Evolutionary conservation across 2,888 invertebrate genomes (phyloP).

Genomic region (Dynastes hyllus): DNA sequence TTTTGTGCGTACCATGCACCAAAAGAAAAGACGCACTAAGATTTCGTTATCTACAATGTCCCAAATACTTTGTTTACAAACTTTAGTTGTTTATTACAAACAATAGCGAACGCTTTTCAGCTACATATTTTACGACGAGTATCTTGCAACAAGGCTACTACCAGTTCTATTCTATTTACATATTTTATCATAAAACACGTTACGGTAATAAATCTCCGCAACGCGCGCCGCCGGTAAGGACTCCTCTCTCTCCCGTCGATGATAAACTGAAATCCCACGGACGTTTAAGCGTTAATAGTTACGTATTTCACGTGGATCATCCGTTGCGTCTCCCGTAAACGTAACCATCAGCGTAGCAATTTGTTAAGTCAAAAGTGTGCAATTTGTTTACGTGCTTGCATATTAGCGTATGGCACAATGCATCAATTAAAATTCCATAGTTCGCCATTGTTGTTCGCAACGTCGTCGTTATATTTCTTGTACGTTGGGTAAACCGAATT

Average conservation of each 20-base stretch:
- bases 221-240: conserved; percentile 4
- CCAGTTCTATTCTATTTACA: conserved; percentile 25
- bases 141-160: conserved; percentile 21
- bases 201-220: conserved; percentile 22
- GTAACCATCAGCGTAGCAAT: background rate
- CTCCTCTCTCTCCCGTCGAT: background rate
- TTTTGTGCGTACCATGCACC: no score
- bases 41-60: no score
- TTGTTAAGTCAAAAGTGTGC: background rate
- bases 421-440: conserved; percentile 49
- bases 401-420: conserved; percentile 23
- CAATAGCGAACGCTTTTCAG: background rate
- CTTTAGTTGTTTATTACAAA: no score
- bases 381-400: conserved; percentile 17
- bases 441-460: conserved; percentile 30
- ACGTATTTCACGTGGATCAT: conserved; percentile 27
- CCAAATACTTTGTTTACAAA: no score
- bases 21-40: no score
- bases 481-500: conserved; percentile 43
- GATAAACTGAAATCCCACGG: conserved; percentile 30
- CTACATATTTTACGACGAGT: background rate
- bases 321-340: background rate
- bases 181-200: conserved; percentile 32
- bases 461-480: conserved; percentile 26
- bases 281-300: conserved; percentile 33